Percentiles rank a stretch among this genome's conserved stretches.
phyloP scores from a whole-genome alignment of 2,113 vertebrate genomes.

The Zosterops lateralis region DNA sequence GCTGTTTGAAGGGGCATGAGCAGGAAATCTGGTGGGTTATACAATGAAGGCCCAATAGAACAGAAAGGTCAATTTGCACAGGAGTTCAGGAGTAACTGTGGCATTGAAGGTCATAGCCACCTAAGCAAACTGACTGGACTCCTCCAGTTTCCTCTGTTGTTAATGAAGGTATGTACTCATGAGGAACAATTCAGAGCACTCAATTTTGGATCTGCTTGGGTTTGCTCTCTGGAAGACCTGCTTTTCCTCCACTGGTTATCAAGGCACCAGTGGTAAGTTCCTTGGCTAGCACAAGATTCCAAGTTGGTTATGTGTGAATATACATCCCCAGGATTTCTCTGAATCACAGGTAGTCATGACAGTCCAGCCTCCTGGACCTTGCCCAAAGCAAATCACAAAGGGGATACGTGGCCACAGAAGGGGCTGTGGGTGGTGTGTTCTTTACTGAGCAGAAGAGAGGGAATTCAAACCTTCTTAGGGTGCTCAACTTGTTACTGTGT shows the following conservation, averaged over 20 bases:
- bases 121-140: background rate
- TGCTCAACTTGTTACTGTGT: background rate
- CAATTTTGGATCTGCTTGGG: background rate
- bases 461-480: background rate
- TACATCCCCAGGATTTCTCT: background rate
- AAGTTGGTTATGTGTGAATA: background rate
- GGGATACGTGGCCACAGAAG: background rate
- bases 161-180: background rate
- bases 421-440: background rate
- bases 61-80: background rate
- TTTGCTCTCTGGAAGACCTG: background rate
- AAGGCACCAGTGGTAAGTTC: background rate
- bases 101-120: background rate
- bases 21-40: background rate
- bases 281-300: background rate
- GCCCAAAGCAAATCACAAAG: background rate
- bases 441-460: background rate
- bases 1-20: background rate
- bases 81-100: background rate
- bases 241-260: background rate
- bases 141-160: background rate
- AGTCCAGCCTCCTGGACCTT: background rate
- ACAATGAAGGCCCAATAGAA: background rate
- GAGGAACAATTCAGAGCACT: background rate
- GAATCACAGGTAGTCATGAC: background rate